Conservation (phyloP, 2,888 invertebrate genomes). For the Synanthedon andrenaeformis region DNA sequence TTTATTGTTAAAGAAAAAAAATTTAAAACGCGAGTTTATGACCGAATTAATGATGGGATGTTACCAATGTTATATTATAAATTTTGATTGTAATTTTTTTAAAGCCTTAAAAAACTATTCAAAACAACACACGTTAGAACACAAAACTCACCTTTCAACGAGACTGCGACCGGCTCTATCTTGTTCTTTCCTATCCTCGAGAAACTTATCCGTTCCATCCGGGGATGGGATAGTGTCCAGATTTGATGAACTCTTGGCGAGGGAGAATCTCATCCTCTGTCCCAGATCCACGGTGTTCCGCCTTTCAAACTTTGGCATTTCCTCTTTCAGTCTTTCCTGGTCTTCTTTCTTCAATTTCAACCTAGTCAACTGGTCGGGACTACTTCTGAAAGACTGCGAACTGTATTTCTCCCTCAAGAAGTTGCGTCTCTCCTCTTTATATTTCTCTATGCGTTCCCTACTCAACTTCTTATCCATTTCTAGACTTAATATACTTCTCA, state of each 20-base stretch:
- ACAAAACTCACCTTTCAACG: slow-evolving; percentile 25
- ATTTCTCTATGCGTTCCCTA: slow-evolving; percentile 88
- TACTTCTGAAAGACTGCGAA: slow-evolving; percentile 81
- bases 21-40: no score
- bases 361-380: slow-evolving; percentile 61
- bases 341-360: slow-evolving; percentile 47
- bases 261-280: slow-evolving; percentile 50
- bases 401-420: slow-evolving; percentile 88
- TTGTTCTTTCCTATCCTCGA: slow-evolving; percentile 8
- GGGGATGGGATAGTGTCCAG: slow-evolving; percentile 49
- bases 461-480: slow-evolving; percentile 73
- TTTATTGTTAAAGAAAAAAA: no score
- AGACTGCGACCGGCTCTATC: slow-evolving; percentile 10
- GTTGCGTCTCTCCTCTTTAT: slow-evolving; percentile 89
- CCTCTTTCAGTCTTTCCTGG: slow-evolving; percentile 33
- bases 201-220: slow-evolving; percentile 19
- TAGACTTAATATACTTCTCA: slow-evolving; percentile 42
- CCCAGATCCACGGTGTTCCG: slow-evolving; percentile 61
- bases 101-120: no score
- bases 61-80: not conserved
- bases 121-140: no score
- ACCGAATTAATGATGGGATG: slow-evolving; percentile 1
- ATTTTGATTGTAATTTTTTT: no score
- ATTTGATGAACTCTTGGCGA: slow-evolving; percentile 51
- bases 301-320: slow-evolving; percentile 50